Evolutionary conservation across 2,888 invertebrate species (phyloP).

Genomic region (Ptychoptera albimana): DNA sequence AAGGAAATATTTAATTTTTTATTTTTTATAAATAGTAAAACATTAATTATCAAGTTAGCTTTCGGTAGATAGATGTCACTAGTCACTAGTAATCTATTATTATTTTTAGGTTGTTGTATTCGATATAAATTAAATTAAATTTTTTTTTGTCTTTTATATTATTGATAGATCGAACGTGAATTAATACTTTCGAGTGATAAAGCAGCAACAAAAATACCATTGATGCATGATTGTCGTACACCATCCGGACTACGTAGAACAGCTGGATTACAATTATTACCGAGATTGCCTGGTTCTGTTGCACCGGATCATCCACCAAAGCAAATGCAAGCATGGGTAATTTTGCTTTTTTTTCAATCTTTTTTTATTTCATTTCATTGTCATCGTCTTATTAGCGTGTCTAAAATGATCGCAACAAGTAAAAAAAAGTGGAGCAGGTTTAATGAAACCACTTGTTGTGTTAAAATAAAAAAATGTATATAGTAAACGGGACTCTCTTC

Average conservation of each 20-base stretch:
- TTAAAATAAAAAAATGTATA: too few relatives aligned
- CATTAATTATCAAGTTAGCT: too few relatives aligned
- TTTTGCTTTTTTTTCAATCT: slow-evolving; percentile 1
- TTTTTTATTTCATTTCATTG: background rate
- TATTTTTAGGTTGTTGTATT: background rate
- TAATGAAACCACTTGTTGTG: too few relatives aligned
- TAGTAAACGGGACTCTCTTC: too few relatives aligned
- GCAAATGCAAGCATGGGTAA: slow-evolving; percentile 52
- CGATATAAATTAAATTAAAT: too few relatives aligned
- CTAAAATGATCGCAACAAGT: too few relatives aligned
- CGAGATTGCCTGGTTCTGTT: slow-evolving; percentile 36
- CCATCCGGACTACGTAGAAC: slow-evolving; percentile 20
- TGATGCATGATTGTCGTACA: slow-evolving; percentile 56
- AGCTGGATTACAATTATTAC: slow-evolving; percentile 11
- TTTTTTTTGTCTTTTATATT: slow-evolving; percentile 2
- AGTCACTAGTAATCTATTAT: too few relatives aligned
- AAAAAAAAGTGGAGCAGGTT: too few relatives aligned
- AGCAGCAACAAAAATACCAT: slow-evolving; percentile 63
- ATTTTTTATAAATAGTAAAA: too few relatives aligned
- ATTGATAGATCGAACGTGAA: slow-evolving; percentile 55
- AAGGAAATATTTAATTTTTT: too few relatives aligned
- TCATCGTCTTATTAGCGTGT: too few relatives aligned
- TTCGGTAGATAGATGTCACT: too few relatives aligned
- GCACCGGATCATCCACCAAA: slow-evolving; percentile 64
- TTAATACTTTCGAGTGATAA: slow-evolving; percentile 57